Evolutionary conservation across 2,888 invertebrate species (phyloP).

Genomic region (Zygothrica quintamaculata): DNA sequence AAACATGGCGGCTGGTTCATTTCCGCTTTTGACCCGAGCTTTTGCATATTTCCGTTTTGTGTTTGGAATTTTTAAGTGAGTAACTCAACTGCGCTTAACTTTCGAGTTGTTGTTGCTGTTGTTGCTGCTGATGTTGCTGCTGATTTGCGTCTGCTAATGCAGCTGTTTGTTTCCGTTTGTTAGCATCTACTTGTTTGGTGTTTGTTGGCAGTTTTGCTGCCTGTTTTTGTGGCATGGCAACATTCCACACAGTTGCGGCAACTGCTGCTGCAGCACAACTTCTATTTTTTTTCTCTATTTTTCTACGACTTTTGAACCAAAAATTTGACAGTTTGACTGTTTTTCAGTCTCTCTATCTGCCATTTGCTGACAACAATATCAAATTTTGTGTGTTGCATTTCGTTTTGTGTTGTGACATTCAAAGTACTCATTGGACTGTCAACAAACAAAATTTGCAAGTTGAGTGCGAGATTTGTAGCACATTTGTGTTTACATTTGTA

Average conservation of each 20-base stretch:
- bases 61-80: conserved; percentile 82
- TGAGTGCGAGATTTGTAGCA: conserved; percentile 38
- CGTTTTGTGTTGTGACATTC: conserved; percentile 27
- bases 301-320: conserved; percentile 14
- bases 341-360: conserved; percentile 39
- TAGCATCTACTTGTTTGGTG: conserved; percentile 63
- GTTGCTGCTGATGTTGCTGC: conserved; percentile 35
- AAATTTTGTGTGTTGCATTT: too few species aligned
- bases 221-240: conserved; percentile 48
- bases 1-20: conserved; percentile 70
- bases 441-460: conserved; percentile 45
- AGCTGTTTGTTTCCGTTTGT: conserved; percentile 81
- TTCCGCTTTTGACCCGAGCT: conserved; percentile 73
- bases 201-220: conserved; percentile 36
- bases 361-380: conserved; percentile 47
- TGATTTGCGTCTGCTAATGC: conserved; percentile 55
- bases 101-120: conserved; percentile 34
- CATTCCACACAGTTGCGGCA: conserved; percentile 44
- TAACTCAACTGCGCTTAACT: conserved; percentile 60
- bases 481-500: conserved; percentile 20
- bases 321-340: conserved; percentile 56
- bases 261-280: conserved; percentile 36
- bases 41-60: conserved; percentile 83
- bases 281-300: conserved; percentile 30
- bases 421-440: conserved; percentile 60